Base-by-base conservation (phyloP, 2,888 invertebrate species). In the Dugesia japonica region DNA sequence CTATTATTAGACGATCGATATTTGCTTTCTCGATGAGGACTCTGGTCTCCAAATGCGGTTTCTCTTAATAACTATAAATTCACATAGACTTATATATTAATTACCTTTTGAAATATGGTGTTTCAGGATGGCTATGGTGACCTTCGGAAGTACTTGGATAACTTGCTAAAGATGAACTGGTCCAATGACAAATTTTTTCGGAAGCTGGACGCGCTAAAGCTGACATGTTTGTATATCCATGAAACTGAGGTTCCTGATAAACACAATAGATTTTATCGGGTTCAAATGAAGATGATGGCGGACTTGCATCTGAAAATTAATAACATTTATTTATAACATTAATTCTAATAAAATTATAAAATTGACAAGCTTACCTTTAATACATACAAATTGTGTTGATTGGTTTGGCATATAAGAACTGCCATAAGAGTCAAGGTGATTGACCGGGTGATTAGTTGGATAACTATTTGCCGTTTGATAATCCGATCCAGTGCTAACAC, bases 91-190 rank as follows among this genome's bases (percentile, higher is more conserved):
- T 13, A 56, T 56, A 56, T 13, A 38, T 38, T 38, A 56, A 56
- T 20, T 20, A 56, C 56, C 56, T 56, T n/a, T 56, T 56, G 17
- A 56, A 56, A 23, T 56, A 56, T 20, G 56, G 56, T 20, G 56
- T 56, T n/a, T 56, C 56, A 20, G 56, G 56, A 56, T 56, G 56
- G n/a, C 56, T 56, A n/a, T 56, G 56, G n/a, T 56, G 56, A 56
- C 56, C 56, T 56, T 56, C 56, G 4, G 56, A 56, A n/a, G 56
- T 56, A 56, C 56, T 56, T n/a, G 56, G 56, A 56, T 56, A 56
- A 23, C 56, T 56, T 4, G 56, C 56, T n/a, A 56, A 20, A 23
- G 56, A 56, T 13, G 56, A 56, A n/a, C 56, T 56, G 56, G 56
- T 56, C 56, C 56, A 56, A n/a, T 56, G 56, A 56, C 56, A 56